A percentile compares a stretch with the other conserved stretches of the same genome.
Conservation (phyloP, 2,888 invertebrate species). For the Trachelus iudaicus region DNA sequence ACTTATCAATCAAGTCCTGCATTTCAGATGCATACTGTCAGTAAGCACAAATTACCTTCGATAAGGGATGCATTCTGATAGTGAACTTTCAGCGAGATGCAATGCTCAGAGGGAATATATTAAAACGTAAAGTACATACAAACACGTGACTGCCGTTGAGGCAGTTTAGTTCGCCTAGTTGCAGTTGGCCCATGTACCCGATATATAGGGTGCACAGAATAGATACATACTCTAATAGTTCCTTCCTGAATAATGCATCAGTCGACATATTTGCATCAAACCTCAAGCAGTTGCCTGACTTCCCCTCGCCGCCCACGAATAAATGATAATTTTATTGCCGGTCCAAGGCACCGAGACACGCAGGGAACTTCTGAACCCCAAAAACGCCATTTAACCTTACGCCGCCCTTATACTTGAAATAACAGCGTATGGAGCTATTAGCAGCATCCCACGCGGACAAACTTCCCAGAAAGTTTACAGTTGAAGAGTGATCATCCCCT, state of each 20-base stretch:
- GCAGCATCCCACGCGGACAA: not conserved
- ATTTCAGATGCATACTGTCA: not conserved
- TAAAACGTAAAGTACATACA: slow-evolving; percentile 46
- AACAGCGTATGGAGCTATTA: slow-evolving; percentile 45
- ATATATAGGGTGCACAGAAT: slow-evolving; percentile 29
- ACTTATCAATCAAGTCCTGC: not conserved
- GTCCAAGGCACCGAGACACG: slow-evolving; percentile 42
- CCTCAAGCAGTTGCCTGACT: slow-evolving; percentile 51
- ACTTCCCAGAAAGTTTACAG: not conserved
- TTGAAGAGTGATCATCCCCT: not conserved
- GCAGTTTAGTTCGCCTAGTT: slow-evolving; percentile 47
- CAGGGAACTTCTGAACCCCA: slow-evolving; percentile 41
- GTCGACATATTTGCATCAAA: slow-evolving; percentile 58
- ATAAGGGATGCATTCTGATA: not conserved
- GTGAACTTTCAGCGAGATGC: slow-evolving; percentile 24
- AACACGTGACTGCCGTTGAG: slow-evolving; percentile 45
- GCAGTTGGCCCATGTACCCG: slow-evolving; percentile 41
- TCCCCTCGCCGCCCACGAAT: slow-evolving; percentile 41
- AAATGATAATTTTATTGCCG: slow-evolving; percentile 58
- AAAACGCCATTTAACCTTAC: slow-evolving; percentile 46
- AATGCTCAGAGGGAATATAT: slow-evolving; percentile 52
- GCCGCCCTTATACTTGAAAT: slow-evolving; percentile 40
- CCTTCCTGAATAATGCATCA: slow-evolving; percentile 59
- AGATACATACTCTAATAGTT: slow-evolving; percentile 54
- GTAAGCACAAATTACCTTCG: not conserved